Percentiles rank a stretch among this genome's conserved stretches.
Conservation (phyloP, 2,113 vertebrate genomes). For the Nycticryphes semicollaris region DNA sequence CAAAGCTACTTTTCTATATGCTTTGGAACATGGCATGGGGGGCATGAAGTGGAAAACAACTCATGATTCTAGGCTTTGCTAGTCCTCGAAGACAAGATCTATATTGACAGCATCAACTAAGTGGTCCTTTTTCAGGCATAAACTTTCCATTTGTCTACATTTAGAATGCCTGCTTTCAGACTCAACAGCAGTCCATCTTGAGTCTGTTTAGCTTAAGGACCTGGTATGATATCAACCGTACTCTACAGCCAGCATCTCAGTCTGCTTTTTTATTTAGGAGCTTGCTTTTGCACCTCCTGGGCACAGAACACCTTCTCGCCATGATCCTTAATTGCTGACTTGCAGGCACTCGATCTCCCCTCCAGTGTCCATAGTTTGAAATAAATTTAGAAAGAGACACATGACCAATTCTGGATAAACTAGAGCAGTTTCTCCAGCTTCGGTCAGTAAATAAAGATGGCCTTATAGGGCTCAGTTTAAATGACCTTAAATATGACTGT, state of each 20-base stretch:
- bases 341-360: background rate
- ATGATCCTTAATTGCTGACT: background rate
- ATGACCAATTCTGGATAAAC: background rate
- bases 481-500: background rate
- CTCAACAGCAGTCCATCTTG: background rate
- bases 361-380: background rate
- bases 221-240: background rate
- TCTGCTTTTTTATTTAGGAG: background rate
- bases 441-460: background rate
- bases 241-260: background rate
- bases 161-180: background rate
- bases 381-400: background rate
- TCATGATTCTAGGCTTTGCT: background rate
- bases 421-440: background rate
- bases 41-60: background rate
- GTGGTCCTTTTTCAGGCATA: background rate
- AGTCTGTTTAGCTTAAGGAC: background rate
- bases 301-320: background rate
- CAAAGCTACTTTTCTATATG: background rate
- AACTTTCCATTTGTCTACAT: background rate
- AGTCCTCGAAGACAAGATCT: background rate
- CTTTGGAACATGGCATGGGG: background rate
- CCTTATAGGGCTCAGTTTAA: background rate
- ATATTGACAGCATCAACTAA: background rate
- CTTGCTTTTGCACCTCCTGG: background rate